phyloP scores from a whole-genome alignment of 1,140 invertebrate genomes.

The Drosophila hydei region DNA sequence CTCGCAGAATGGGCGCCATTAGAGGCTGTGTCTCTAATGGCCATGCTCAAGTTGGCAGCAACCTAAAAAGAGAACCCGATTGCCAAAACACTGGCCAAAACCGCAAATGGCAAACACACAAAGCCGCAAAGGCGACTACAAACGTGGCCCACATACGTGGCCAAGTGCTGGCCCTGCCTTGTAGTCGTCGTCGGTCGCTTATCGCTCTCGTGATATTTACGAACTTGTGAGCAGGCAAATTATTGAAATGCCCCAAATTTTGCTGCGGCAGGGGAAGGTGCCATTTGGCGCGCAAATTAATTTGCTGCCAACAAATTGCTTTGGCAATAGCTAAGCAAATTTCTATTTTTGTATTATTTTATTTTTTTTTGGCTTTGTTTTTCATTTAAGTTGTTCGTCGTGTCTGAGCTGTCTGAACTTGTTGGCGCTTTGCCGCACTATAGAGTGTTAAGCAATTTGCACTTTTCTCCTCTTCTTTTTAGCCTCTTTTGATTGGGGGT shows the following conservation, averaged over 20 bases:
- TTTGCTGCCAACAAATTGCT: constrained; percentile 60
- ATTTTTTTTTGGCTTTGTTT: neutral
- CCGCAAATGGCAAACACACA: constrained; percentile 58
- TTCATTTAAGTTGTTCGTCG: constrained; percentile 41
- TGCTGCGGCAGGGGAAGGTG: neutral
- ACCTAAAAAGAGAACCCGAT: constrained; percentile 29
- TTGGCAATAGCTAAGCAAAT: constrained; percentile 63
- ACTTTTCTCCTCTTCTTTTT: constrained; percentile 12
- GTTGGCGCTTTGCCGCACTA: constrained; percentile 54
- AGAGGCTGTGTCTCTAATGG: constrained; percentile 1
- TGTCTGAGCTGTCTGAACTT: constrained; percentile 35
- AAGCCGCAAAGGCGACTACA: constrained; percentile 32
- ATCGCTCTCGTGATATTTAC: constrained; percentile 39
- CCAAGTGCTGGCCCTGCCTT: neutral
- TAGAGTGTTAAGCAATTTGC: constrained; percentile 63
- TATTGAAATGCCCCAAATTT: constrained; percentile 49
- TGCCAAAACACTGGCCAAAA: constrained; percentile 51
- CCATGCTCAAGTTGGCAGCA: constrained; percentile 46
- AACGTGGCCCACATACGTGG: neutral
- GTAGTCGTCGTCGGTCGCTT: constrained; percentile 14
- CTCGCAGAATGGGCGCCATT: constrained; percentile 4
- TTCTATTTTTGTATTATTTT: constrained; percentile 19
- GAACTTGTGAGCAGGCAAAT: constrained; percentile 55
- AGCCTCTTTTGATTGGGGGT: constrained; percentile 1
- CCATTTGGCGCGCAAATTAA: constrained; percentile 62